These are phyloP conservation scores for Pteronotus mesoamericanus DNA, from an alignment of 2,797 vertebrate genomes.

Conservation along the genomic window DNA sequence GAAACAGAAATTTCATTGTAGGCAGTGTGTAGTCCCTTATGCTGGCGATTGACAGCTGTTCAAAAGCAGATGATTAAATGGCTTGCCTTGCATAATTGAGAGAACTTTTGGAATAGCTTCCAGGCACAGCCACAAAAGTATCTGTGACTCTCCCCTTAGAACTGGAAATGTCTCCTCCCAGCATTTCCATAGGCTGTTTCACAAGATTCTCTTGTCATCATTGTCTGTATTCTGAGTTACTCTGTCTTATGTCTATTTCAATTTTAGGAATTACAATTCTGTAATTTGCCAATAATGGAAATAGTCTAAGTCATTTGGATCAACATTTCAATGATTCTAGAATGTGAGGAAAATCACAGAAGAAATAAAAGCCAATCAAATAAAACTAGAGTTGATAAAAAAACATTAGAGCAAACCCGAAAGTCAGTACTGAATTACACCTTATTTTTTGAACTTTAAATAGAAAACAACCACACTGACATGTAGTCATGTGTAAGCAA, in stretches of 20 bases:
- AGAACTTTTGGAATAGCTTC: conserved; percentile 25
- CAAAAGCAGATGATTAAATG: conserved; percentile 27
- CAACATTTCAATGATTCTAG: conserved; percentile 24
- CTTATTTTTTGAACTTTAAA: conserved; percentile 33
- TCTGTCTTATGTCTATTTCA: not conserved
- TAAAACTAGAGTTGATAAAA: conserved; percentile 37
- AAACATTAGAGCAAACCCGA: conserved; percentile 9
- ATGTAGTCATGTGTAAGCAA: not conserved
- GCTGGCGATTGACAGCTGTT: not conserved
- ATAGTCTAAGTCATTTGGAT: conserved; percentile 22
- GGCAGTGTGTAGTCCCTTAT: not conserved
- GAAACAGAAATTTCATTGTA: conserved; percentile 29
- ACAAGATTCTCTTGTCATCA: not conserved
- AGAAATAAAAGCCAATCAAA: conserved; percentile 36
- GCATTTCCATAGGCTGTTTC: not conserved
- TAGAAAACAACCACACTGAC: conserved; percentile 7
- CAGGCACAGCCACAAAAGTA: conserved; percentile 22
- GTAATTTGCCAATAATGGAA: conserved; percentile 4
- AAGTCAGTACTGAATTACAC: not conserved
- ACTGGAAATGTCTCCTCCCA: not conserved
- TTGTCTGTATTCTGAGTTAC: not conserved
- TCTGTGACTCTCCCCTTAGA: not conserved
- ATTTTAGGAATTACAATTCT: conserved; percentile 24
- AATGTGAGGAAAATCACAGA: conserved; percentile 14
- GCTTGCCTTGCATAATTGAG: not conserved